Conservation (phyloP, 2,888 invertebrate species). For the Axea sp. region DNA sequence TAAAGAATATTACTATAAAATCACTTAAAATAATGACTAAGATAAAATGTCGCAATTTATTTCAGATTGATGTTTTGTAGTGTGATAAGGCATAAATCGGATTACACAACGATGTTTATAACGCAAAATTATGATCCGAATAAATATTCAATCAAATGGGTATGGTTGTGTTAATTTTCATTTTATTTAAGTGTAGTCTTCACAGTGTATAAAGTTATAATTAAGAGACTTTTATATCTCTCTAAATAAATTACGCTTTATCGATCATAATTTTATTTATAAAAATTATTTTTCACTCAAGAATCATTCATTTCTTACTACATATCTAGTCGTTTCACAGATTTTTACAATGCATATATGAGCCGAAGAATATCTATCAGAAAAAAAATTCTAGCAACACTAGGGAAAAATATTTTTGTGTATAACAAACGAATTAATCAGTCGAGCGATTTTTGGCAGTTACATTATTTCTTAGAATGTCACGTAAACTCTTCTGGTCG, state of each 20-base stretch:
- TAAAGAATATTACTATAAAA: no score
- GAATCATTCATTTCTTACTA: slow-evolving; percentile 42
- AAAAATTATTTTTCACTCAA: slow-evolving; percentile 43
- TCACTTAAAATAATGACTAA: no score
- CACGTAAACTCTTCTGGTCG: slow-evolving; percentile 27
- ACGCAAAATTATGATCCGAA: no score
- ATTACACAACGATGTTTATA: no score
- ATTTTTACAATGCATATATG: slow-evolving; percentile 45
- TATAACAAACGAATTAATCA: slow-evolving; percentile 39
- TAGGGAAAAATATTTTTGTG: slow-evolving; percentile 23
- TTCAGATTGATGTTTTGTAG: no score
- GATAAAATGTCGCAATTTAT: no score
- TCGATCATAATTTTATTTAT: slow-evolving; percentile 48
- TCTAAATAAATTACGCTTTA: slow-evolving; percentile 44
- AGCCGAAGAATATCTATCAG: slow-evolving; percentile 37
- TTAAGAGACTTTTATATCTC: slow-evolving; percentile 13
- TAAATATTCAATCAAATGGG: no score
- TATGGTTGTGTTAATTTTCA: slow-evolving; percentile 20
- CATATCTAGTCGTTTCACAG: slow-evolving; percentile 39
- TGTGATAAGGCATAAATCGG: no score
- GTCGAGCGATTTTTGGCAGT: slow-evolving; percentile 54
- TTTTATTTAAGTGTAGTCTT: slow-evolving; percentile 38
- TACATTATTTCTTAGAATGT: slow-evolving; percentile 45
- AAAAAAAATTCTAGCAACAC: slow-evolving; percentile 37
- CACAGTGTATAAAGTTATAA: slow-evolving; percentile 52